Conservation (phyloP, 1,140 invertebrate genomes). For the Lepidotrigona ventralis region DNA sequence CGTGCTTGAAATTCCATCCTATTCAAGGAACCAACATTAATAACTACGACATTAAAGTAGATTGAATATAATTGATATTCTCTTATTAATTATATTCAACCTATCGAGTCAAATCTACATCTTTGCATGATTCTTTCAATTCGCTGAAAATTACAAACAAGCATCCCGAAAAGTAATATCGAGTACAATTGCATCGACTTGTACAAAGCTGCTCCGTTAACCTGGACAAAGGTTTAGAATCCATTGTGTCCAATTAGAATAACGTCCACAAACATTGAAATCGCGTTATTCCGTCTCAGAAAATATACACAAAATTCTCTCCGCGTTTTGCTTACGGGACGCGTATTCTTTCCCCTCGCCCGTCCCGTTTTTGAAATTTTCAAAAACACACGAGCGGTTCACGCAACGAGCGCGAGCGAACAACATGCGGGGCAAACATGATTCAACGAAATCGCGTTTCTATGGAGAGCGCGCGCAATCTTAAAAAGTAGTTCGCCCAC, state of each 20-base stretch:
- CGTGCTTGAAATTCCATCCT: neutral
- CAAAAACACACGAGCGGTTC: neutral
- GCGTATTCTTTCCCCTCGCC: too few species aligned
- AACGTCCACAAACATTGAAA: neutral
- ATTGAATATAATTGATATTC: neutral
- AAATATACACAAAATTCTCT: neutral
- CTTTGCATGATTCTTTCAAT: too few species aligned
- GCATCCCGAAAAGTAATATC: too few species aligned
- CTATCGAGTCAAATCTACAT: neutral
- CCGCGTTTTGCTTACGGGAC: neutral
- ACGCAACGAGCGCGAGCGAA: neutral
- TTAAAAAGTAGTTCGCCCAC: neutral
- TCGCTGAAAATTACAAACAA: too few species aligned
- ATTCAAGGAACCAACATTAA: neutral
- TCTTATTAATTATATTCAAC: too few species aligned
- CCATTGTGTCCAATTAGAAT: neutral
- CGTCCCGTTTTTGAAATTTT: neutral
- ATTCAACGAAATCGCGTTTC: neutral
- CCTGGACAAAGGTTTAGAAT: neutral
- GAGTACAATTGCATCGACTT: neutral
- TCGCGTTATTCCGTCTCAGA: neutral
- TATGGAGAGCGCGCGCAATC: neutral
- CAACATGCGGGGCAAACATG: neutral
- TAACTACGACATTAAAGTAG: neutral
- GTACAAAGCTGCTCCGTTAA: neutral